Percentiles rank a stretch among this genome's conserved stretches.
Evolutionary conservation across 2,113 vertebrate species (phyloP).

Genomic region (Mobula hypostoma): DNA sequence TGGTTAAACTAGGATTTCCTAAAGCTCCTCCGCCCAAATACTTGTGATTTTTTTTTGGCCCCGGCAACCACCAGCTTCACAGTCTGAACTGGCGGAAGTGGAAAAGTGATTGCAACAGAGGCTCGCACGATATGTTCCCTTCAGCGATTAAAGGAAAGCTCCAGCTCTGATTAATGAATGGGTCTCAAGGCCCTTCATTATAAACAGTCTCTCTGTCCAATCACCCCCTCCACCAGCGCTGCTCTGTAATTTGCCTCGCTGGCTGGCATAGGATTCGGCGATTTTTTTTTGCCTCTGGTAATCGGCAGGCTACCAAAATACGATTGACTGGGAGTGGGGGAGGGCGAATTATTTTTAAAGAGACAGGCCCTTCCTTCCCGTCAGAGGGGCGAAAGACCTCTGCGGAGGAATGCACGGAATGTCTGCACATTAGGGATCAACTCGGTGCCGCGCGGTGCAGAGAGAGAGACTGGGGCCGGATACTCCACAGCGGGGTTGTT

Average conservation of each 20-base stretch:
- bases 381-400: background rate
- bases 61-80: background rate
- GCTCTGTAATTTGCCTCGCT: background rate
- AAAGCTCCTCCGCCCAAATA: background rate
- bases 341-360: background rate
- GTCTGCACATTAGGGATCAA: background rate
- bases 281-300: background rate
- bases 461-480: too few relatives aligned
- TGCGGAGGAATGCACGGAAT: background rate
- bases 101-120: background rate
- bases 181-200: background rate
- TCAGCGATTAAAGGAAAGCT: background rate
- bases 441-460: too few relatives aligned
- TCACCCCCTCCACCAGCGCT: background rate
- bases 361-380: background rate
- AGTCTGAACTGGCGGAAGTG: background rate
- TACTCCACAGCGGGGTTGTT: too few relatives aligned
- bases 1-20: conserved; percentile 21
- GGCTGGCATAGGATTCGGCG: background rate
- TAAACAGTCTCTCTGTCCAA: too few relatives aligned
- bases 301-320: background rate
- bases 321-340: background rate
- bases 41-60: background rate
- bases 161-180: background rate
- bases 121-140: background rate